A percentile compares a stretch with the other conserved stretches of the same genome.
Conservation (phyloP, 2,113 vertebrate genomes). For the Phrynocephalus versicolor region DNA sequence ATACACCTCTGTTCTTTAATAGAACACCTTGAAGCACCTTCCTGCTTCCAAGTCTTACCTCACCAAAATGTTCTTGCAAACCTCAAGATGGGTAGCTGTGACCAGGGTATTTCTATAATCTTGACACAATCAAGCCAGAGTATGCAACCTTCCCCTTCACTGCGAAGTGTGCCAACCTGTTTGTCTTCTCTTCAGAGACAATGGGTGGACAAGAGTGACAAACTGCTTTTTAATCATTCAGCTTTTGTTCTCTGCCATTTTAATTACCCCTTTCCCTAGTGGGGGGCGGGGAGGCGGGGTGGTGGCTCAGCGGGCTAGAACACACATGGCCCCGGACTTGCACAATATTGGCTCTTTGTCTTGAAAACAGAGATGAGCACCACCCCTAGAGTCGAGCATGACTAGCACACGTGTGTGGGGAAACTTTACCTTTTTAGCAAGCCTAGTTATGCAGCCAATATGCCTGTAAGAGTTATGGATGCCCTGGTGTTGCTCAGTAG, state of each 20-base stretch:
- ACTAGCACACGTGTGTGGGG: too few relatives aligned
- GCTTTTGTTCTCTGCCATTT: neutral
- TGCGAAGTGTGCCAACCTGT: neutral
- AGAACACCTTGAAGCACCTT: too few relatives aligned
- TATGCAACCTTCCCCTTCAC: neutral
- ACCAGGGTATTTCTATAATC: neutral
- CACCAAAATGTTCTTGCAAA: too few relatives aligned
- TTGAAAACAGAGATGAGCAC: too few relatives aligned
- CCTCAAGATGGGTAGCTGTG: too few relatives aligned
- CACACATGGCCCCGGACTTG: too few relatives aligned
- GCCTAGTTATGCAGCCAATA: neutral
- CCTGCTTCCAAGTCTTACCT: too few relatives aligned
- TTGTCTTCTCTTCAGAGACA: neutral
- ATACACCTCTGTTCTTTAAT: neutral
- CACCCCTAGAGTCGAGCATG: too few relatives aligned
- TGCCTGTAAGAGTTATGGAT: neutral
- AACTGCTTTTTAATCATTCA: neutral
- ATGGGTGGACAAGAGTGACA: neutral
- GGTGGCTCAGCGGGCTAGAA: too few relatives aligned
- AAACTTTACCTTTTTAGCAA: neutral
- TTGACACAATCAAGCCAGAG: neutral
- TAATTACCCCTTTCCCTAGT: neutral
- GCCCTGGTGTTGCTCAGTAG: neutral
- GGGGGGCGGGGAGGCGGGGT: too few relatives aligned
- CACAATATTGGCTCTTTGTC: too few relatives aligned